A percentile compares a stretch with the other conserved stretches of the same genome.
These are phyloP conservation scores for Passer montanus DNA, from an alignment of 2,113 vertebrate species.

Conservation along the genomic window DNA sequence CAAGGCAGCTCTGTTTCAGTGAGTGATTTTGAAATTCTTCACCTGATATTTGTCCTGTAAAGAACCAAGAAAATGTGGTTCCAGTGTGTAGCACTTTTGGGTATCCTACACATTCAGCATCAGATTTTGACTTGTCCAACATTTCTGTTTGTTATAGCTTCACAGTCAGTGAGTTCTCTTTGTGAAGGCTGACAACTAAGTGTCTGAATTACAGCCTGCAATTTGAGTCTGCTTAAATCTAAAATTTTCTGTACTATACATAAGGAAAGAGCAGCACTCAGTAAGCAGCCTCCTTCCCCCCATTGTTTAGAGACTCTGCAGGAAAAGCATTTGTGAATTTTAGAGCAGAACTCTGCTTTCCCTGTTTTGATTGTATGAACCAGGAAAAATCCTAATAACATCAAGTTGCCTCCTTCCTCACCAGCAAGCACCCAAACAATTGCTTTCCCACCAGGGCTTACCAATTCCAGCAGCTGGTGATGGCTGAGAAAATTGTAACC, in stretches of 20 bases:
- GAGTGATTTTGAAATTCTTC: not conserved
- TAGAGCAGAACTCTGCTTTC: not conserved
- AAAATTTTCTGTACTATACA: not conserved
- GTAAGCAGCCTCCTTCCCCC: not conserved
- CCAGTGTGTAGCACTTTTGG: not conserved
- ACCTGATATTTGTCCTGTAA: not conserved
- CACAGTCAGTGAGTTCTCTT: not conserved
- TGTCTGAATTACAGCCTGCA: not conserved
- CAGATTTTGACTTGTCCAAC: not conserved
- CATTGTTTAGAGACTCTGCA: not conserved
- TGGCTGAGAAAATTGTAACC: not conserved
- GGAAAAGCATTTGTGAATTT: not conserved
- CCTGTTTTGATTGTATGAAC: not conserved
- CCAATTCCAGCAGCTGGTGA: not conserved
- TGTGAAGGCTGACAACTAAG: not conserved
- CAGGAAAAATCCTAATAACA: not conserved
- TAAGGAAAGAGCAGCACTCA: not conserved
- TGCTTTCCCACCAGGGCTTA: not conserved
- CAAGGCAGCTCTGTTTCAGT: not conserved
- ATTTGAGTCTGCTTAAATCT: not conserved
- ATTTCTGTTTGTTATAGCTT: not conserved
- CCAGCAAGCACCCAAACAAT: not conserved
- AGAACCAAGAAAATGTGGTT: not conserved
- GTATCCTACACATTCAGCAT: not conserved
- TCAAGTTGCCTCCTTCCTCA: not conserved